Percentiles rank a stretch among this genome's conserved stretches.
Conservation (phyloP, 2,797 vertebrate genomes). For the Pangasius macronema region DNA sequence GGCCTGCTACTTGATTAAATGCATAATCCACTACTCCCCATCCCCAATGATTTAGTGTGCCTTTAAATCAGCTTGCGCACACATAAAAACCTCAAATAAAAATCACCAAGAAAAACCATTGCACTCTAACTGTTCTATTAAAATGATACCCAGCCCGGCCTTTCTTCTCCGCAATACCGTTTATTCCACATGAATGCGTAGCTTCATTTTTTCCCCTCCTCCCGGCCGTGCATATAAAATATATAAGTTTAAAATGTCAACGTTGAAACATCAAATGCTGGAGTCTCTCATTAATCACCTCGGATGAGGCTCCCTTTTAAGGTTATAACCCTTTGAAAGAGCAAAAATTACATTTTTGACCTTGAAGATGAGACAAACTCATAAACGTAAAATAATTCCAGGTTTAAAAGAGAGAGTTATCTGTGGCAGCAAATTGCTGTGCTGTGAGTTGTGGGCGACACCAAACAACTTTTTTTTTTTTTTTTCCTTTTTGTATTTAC, state of each 20-base stretch:
- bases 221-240: slow-evolving; percentile 85
- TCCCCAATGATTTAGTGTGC: slow-evolving; percentile 81
- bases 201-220: slow-evolving; percentile 77
- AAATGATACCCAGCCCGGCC: slow-evolving; percentile 79
- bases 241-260: slow-evolving; percentile 89
- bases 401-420: slow-evolving; percentile 85
- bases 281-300: slow-evolving; percentile 84
- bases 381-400: slow-evolving; percentile 88
- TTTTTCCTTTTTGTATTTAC: slow-evolving; percentile 72
- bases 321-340: slow-evolving; percentile 90
- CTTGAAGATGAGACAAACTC: slow-evolving; percentile 90
- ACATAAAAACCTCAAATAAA: slow-evolving; percentile 87
- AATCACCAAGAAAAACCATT: slow-evolving; percentile 84
- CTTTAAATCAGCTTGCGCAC: slow-evolving; percentile 86
- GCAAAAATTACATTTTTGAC: slow-evolving; percentile 90
- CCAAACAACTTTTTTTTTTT: slow-evolving; percentile 77
- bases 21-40: slow-evolving; percentile 83
- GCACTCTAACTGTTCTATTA: slow-evolving; percentile 86
- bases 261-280: slow-evolving; percentile 85
- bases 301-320: slow-evolving; percentile 85
- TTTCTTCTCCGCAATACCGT: slow-evolving; percentile 83
- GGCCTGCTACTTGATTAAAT: slow-evolving; percentile 86
- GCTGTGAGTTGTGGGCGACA: slow-evolving; percentile 70
- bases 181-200: slow-evolving; percentile 88
- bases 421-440: slow-evolving; percentile 75